Evolutionary conservation across 2,113 vertebrate genomes (phyloP).

Genomic region (Galbula dea): DNA sequence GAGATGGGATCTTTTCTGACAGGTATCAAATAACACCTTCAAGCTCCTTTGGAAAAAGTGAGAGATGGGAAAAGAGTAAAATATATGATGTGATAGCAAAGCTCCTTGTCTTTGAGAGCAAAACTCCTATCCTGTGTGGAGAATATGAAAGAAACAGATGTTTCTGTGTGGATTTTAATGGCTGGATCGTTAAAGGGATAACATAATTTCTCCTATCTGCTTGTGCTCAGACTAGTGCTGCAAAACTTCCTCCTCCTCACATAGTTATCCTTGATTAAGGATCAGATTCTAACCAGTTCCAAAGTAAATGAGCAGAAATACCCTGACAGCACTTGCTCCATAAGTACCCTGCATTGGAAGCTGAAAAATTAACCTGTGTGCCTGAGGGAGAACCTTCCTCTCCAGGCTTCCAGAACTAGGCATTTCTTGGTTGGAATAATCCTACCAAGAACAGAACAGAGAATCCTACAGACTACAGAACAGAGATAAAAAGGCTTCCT

Average conservation of each 20-base stretch:
- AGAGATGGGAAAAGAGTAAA: background rate
- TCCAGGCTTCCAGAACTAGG: background rate
- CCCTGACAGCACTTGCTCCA: background rate
- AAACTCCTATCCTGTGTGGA: background rate
- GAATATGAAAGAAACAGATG: slow-evolving; percentile 40
- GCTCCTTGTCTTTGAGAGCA: slow-evolving; percentile 2
- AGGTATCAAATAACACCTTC: slow-evolving; percentile 16
- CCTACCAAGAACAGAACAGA: background rate
- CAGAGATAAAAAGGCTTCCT: background rate
- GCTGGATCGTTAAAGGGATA: background rate
- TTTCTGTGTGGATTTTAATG: background rate
- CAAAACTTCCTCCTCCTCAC: background rate
- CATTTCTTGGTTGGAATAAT: background rate
- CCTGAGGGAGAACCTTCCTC: background rate
- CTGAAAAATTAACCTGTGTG: background rate
- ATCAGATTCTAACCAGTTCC: background rate
- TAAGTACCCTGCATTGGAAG: background rate
- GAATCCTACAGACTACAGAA: too few species aligned
- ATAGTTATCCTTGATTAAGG: background rate
- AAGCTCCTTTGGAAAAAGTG: background rate
- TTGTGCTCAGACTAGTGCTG: background rate
- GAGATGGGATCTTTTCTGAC: slow-evolving; percentile 12
- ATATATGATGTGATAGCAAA: slow-evolving; percentile 37
- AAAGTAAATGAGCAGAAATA: background rate
- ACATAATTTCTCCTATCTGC: background rate